These are phyloP conservation scores for Tetrapedia diversipes DNA, from an alignment of 2,888 invertebrate species.

Conservation along the genomic window DNA sequence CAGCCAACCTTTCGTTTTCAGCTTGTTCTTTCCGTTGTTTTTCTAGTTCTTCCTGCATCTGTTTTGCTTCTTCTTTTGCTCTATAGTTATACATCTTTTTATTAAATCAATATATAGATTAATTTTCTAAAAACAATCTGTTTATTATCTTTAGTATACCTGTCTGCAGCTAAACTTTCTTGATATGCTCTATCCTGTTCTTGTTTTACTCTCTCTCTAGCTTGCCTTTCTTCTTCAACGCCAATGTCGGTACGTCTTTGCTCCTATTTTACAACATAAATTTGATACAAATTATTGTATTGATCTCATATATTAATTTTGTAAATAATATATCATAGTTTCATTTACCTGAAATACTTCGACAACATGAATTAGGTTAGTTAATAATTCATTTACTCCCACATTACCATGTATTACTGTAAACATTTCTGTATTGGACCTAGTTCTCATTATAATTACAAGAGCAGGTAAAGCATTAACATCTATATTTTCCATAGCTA, in stretches of 20 bases:
- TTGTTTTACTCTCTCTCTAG: constrained; percentile 93
- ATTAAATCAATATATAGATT: neutral
- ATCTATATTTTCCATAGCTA: constrained; percentile 93
- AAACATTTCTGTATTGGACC: constrained; percentile 95
- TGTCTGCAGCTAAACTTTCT: constrained; percentile 93
- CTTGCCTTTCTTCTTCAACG: constrained; percentile 94
- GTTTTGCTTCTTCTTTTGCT: constrained; percentile 94
- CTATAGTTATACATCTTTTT: constrained; percentile 80
- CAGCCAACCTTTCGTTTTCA: constrained; percentile 89
- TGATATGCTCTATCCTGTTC: constrained; percentile 98
- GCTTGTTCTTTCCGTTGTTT: constrained; percentile 89
- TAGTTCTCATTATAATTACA: constrained; percentile 93
- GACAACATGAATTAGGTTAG: constrained; percentile 93
- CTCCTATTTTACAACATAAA: constrained; percentile 83
- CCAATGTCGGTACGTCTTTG: constrained; percentile 90
- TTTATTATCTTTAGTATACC: constrained; percentile 81
- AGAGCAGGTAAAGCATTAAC: constrained; percentile 94
- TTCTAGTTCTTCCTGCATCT: constrained; percentile 89
- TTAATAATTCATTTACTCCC: constrained; percentile 94
- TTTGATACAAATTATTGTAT: constrained; percentile 75
- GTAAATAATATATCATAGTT: neutral
- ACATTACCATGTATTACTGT: constrained; percentile 96
- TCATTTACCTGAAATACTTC: constrained; percentile 87
- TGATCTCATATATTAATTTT: neutral
- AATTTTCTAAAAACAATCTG: neutral